Evolutionary conservation across 2,797 vertebrate species (phyloP).

Genomic region (Mormyrus hasselquistii): DNA sequence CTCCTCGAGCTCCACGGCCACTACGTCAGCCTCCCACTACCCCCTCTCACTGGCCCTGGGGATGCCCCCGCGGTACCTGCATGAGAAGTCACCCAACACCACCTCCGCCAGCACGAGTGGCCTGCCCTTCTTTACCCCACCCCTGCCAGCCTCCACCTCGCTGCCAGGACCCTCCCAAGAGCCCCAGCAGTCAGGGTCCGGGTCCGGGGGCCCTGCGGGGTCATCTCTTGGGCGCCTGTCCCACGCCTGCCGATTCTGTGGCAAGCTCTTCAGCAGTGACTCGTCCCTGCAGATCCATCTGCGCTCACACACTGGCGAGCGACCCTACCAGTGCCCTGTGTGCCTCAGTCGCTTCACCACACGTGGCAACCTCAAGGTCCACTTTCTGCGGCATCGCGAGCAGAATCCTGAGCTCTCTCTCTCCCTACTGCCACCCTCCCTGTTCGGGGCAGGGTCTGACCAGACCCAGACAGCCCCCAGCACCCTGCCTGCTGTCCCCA

Average conservation of each 20-base stretch:
- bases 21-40: slow-evolving; percentile 51
- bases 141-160: slow-evolving; percentile 46
- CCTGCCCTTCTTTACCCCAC: slow-evolving; percentile 50
- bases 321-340: slow-evolving; percentile 84
- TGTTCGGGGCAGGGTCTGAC: slow-evolving; percentile 60
- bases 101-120: slow-evolving; percentile 44
- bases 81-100: slow-evolving; percentile 62
- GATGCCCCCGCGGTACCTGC: slow-evolving; percentile 57
- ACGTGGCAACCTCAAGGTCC: slow-evolving; percentile 84
- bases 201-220: slow-evolving; percentile 42
- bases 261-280: slow-evolving; percentile 82
- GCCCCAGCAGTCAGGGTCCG: slow-evolving; percentile 40
- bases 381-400: slow-evolving; percentile 82
- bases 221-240: slow-evolving; percentile 45
- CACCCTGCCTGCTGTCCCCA: slow-evolving; percentile 23
- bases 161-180: slow-evolving; percentile 48
- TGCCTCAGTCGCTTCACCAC: slow-evolving; percentile 88
- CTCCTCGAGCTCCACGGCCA: slow-evolving; percentile 47
- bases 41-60: slow-evolving; percentile 57
- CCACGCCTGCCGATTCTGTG: slow-evolving; percentile 80
- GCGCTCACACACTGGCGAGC: slow-evolving; percentile 84
- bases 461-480: slow-evolving; percentile 44
- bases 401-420: slow-evolving; percentile 85
- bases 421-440: slow-evolving; percentile 79
- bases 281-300: slow-evolving; percentile 85